phyloP scores from a whole-genome alignment of 2,797 vertebrate genomes.

The Aldrovandia affinis region DNA sequence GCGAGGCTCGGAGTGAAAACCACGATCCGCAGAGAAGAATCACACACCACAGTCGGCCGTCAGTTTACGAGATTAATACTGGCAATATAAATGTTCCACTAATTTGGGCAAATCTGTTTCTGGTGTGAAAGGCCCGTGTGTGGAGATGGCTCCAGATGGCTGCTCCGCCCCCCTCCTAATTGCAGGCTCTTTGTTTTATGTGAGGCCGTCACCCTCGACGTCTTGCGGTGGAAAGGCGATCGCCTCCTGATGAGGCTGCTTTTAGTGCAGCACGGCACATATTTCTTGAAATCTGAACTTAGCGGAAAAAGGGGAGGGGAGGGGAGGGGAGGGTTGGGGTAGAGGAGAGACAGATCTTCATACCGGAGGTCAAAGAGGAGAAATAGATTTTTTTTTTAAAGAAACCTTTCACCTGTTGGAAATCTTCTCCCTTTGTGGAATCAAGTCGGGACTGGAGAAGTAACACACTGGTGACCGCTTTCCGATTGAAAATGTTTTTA shows the following conservation, averaged over 20 bases:
- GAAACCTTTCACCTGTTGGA: not conserved
- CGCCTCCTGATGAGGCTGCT: constrained; percentile 8
- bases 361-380: constrained; percentile 5
- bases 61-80: constrained; percentile 34
- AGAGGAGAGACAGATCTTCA: not conserved
- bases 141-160: not conserved
- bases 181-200: not conserved
- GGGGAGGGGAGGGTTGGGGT: not conserved
- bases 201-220: not conserved
- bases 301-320: not conserved
- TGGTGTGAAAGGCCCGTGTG: not conserved
- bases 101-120: not conserved
- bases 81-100: constrained; percentile 17
- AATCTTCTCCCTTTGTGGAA: no score
- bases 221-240: constrained; percentile 20
- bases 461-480: no score
- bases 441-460: no score
- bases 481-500: no score
- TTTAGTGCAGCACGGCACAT: not conserved
- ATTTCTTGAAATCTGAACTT: constrained; percentile 17
- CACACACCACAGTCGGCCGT: not conserved
- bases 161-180: not conserved
- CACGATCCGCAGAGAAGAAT: constrained; percentile 44
- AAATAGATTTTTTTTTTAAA: not conserved
- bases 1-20: not conserved